Base-by-base conservation (phyloP, 2,797 vertebrate species). In the Sebastes iracundus region DNA sequence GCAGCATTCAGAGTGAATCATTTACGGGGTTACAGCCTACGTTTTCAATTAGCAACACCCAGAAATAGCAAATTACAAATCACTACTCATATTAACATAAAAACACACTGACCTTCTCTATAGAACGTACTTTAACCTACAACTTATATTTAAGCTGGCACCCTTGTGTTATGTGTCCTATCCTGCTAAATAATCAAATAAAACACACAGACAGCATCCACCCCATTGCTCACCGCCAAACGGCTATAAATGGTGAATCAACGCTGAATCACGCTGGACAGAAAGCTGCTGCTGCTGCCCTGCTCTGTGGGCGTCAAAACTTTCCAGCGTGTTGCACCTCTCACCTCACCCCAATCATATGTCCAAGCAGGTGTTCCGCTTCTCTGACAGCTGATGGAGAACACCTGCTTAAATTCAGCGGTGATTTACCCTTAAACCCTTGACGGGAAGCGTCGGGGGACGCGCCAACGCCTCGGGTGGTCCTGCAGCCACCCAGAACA, bases 11-110 rank as follows among this genome's bases (percentile, higher is more conserved):
- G n/a, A 76, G 10, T 23, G 67, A 81, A 25, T 73, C 55, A 72
- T 65, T 75, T 46, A 58, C 30, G 60, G 73, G 55, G 28, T 63
- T 27, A 58, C 20, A 77, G 38, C 30, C 38, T 56, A 73, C 23
- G 69, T 76, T 83, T 83, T 72, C 49, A 85, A 72, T 90, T 76
- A 82, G 65, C 58, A 74, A 42, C 64, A 73, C 18, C 64, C 25
- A 71, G 49, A 77, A 78, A 72, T 66, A 77, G 65, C 59, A 58
- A 83, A 85, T 83, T 77, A 77, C 58, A 79, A 71, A 72, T 61
- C 61, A 49, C 11, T 22, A 12, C 42, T 86, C 53, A 25, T 53
- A 9, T 52, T 42, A 60, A 52, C 27, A 77, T 56, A 55, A 55
- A 71, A 74, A 75, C 49, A 20, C 33, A 46, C 30, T 13, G 30